Conservation (phyloP, 2,888 invertebrate genomes). For the Pseudococcus viburni region DNA sequence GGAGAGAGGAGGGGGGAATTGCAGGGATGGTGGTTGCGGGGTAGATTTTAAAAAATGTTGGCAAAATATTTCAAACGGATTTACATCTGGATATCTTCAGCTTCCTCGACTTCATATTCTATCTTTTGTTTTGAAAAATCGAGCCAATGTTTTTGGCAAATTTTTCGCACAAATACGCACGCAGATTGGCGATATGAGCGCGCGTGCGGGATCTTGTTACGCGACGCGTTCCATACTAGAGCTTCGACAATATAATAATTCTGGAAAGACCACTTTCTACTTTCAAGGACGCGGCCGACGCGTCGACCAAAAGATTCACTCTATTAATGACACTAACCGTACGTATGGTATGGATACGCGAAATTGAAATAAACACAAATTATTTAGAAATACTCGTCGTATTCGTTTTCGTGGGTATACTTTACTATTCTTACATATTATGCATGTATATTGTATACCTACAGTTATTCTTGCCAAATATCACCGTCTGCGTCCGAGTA, state of each 20-base stretch:
- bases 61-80: no score
- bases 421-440: not conserved
- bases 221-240: slow-evolving; percentile 29
- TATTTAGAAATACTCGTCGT: slow-evolving; percentile 39
- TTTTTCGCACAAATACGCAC: not conserved
- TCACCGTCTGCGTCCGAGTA: not conserved
- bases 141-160: no score
- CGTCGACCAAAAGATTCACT: slow-evolving; percentile 48
- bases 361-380: slow-evolving; percentile 51
- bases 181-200: not conserved
- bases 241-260: slow-evolving; percentile 50
- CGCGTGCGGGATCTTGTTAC: not conserved
- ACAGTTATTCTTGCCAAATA: not conserved
- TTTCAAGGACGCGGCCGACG: slow-evolving; percentile 63
- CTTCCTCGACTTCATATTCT: no score
- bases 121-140: no score
- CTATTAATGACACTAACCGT: slow-evolving; percentile 51
- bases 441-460: no score
- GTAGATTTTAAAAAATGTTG: no score
- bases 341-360: slow-evolving; percentile 17
- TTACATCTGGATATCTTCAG: no score
- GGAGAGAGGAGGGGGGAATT: no score
- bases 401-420: not conserved
- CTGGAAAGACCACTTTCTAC: slow-evolving; percentile 65
- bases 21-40: no score